Base-by-base conservation (phyloP, 2,888 invertebrate species). In the Cerastis rubricosa region DNA sequence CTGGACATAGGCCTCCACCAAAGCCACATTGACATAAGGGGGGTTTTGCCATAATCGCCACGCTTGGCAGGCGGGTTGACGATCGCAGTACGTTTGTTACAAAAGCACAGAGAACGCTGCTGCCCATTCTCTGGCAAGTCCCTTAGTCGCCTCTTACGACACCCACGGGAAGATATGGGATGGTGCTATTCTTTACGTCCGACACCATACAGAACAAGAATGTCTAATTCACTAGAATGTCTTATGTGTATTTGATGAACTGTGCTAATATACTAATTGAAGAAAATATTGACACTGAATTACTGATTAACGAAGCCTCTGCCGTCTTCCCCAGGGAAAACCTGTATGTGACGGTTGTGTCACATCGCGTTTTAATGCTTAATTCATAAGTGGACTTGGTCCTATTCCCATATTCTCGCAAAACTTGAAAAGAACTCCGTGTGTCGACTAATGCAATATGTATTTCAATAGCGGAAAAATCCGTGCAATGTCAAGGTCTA, bases 401-500 rank as follows among this genome's bases (percentile, higher is more conserved):
- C 72, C 29, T 57, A 64, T 61, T 83, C 54, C 43, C 49, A 66
- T 35, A 65, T 61, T 63, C 45, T 63, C 61, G n/a, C 64, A 43
- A 61, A 35, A 69, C 35, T 40, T 40, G 35, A 51, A 72, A 63
- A 71, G 1, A 14, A 35, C 19, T 11, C 14, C 57, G 9, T 57
- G 43, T 51, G 43, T 51, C 45, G 14, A 47, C 68, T 78, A 70
- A 61, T 61, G 54, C 68, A 72, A 72, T 73, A 69, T 80, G 64
- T 77, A 74, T 82, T 86, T 71, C 71, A 61, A 84, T 80, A 43
- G 59, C 51, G 72, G 74, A 59, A 65, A 76, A 77, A 63, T 63
- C 51, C 22, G 51, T 64, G 47, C 72, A 78, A 77, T 74, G 80
- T 87, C 84, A 81, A 80, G 79, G 71, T 67, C 67, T 68, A 74